Base-by-base conservation (phyloP, 2,888 invertebrate species). In the Terebella lapidaria region DNA sequence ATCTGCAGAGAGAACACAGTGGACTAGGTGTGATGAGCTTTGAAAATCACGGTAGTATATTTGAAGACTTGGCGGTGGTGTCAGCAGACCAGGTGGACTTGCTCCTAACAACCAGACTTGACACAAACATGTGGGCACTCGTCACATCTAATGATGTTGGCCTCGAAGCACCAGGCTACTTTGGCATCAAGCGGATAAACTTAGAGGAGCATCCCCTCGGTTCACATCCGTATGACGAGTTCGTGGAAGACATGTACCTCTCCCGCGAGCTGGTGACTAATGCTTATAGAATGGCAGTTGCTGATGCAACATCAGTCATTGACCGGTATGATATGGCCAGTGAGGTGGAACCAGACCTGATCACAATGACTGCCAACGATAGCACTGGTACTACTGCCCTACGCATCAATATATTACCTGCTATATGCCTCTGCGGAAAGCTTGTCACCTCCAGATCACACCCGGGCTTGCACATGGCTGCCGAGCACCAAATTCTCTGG, bases 31-130 rank as follows among this genome's bases (percentile, higher is more conserved):
- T 61, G 10, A 5, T 3, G 3, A 51, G 25, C 25, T 35, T 59
- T 25, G 2, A 30, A 4, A 35, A 56, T 29, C 54, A 22, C n/a
- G 64, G 64, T 24, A 56, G 58, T 25, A 29, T 47, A 25, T 28
- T 45, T 24, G 60, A 62, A 22, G 62, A 60, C 4, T 52, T 60
- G 10, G 46, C 49, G 52, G 64, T 64, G 20, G 53, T 64, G 24
- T 29, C 24, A 5, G 58, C 62, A 5, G 62, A 64, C 26, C 51
- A 53, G 10, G 57, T 57, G 42, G 62, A 62, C 25, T 42, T 64
- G 1, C 27, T 46, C 27, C n/a, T 64, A 3, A 54, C 52, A 10
- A 28, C 62, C 18, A n/a, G 1, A 2, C 51, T 64, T 35, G 10
- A 10, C 10, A 18, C 10, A 15, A 35, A 10, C 18, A 35, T 35